Evolutionary conservation across 2,113 vertebrate genomes (phyloP).

Genomic region (Dissostichus mawsoni): DNA sequence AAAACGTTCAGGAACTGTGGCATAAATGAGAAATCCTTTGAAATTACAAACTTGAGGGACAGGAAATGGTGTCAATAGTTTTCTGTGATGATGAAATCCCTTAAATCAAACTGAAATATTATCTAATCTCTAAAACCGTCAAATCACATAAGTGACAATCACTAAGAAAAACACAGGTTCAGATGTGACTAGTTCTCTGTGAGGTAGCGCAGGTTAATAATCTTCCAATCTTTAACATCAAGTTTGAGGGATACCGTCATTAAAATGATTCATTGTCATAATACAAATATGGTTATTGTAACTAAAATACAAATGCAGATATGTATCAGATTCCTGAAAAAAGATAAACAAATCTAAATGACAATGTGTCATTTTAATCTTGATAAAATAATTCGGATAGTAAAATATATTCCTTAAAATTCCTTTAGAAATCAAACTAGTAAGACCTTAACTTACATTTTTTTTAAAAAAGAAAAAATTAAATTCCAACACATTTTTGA

Average conservation of each 20-base stretch:
- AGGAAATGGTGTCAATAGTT: neutral
- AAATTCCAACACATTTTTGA: neutral
- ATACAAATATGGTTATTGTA: neutral
- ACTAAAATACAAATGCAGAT: slow-evolving; percentile 16
- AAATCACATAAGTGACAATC: neutral
- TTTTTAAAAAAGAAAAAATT: slow-evolving; percentile 23
- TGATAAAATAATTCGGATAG: slow-evolving; percentile 25
- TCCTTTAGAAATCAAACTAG: slow-evolving; percentile 9
- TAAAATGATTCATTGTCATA: slow-evolving; percentile 1
- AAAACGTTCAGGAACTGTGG: neutral
- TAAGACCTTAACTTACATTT: neutral
- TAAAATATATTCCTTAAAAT: slow-evolving; percentile 16
- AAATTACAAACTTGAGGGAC: too few relatives aligned
- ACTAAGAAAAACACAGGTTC: slow-evolving; percentile 16
- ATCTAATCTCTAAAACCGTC: neutral
- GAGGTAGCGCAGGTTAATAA: slow-evolving; percentile 63
- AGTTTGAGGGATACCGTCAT: slow-evolving; percentile 4
- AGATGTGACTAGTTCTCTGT: slow-evolving; percentile 35
- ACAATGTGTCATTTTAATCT: slow-evolving; percentile 5
- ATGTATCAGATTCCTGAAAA: slow-evolving; percentile 4
- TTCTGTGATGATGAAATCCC: neutral
- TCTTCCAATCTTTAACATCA: slow-evolving; percentile 28
- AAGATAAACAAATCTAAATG: slow-evolving; percentile 8
- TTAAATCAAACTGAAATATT: neutral
- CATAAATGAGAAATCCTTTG: neutral